Evolutionary conservation across 2,888 invertebrate species (phyloP), one percentile per base, ranked within the genome.

Genomic region (Aphrophora alni): DNA sequence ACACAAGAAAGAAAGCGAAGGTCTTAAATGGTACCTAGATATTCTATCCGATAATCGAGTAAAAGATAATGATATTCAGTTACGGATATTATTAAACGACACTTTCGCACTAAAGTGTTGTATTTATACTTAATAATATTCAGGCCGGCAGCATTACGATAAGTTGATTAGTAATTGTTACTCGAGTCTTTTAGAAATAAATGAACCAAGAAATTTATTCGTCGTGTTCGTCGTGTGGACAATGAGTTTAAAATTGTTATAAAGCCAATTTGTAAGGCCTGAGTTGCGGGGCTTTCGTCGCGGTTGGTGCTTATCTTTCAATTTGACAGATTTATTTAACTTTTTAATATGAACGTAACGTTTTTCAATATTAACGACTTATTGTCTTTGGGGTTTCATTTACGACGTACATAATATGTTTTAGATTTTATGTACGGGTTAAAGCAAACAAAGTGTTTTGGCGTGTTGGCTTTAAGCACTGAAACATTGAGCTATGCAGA

Each of bases 151-250:
- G 59, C 59, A 59, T 21, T 7, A 10, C 59, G 1, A 21, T 59
- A 59, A 59, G 21, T 59, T 3, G 59, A 12, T 44, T 8, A 10
- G 14, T 44, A 44, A 44, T 44, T 44, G 44, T 44, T 44, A 14
- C 8, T 59, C 21, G n/a, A 59, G 59, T 21, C n/a, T 3, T 21
- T 21, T 59, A 59, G 59, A 59, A 59, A 21, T 59, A 59, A 59
- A 59, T 59, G 59, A 59, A 59, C 59, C 59, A 59, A 59, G 59
- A 59, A 59, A 59, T 59, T 59, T 59, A 59, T 59, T 21, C 59
- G 0, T 21, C 59, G n/a, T 21, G 59, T 8, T 14, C 17, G 44
- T 4, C 17, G 44, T 14, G 44, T 44, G 44, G 3, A 44, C 44
- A 44, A 44, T 44, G 44, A 12, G 7, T 44, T 44, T 44, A 44